phyloP scores from a whole-genome alignment of 2,888 invertebrate genomes.

The Caenorhabditis doughertyi region DNA sequence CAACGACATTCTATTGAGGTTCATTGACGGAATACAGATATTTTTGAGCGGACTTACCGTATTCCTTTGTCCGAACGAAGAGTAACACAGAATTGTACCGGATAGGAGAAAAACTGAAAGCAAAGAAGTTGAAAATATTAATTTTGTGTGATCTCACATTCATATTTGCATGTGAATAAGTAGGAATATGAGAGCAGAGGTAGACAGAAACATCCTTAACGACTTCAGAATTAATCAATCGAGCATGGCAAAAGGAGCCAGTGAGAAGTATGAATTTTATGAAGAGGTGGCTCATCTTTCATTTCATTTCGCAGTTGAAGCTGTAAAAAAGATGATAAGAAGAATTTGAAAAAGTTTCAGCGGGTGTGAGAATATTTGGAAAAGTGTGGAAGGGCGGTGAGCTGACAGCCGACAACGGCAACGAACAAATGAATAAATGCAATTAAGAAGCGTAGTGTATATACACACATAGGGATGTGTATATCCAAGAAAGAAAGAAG shows the following conservation, averaged over 20 bases:
- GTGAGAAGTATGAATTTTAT: slow-evolving; percentile 23
- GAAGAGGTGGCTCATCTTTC: slow-evolving; percentile 36
- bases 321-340: slow-evolving; percentile 3
- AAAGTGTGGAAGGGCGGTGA: slow-evolving; percentile 25
- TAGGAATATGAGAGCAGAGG: slow-evolving; percentile 53
- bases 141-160: slow-evolving; percentile 37
- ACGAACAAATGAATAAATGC: slow-evolving; percentile 66
- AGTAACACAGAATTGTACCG: slow-evolving; percentile 74
- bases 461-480: slow-evolving; percentile 44
- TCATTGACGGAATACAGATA: too few species aligned
- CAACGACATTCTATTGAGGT: too few species aligned
- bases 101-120: slow-evolving; percentile 74
- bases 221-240: slow-evolving; percentile 56
- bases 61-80: slow-evolving; percentile 72
- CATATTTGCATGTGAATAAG: slow-evolving; percentile 65
- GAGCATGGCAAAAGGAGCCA: slow-evolving; percentile 10
- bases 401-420: slow-evolving; percentile 20
- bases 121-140: not conserved
- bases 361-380: slow-evolving; percentile 21
- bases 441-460: slow-evolving; percentile 62
- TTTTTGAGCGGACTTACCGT: slow-evolving; percentile 45
- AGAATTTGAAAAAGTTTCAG: not conserved
- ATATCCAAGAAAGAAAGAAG: slow-evolving; percentile 21
- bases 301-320: slow-evolving; percentile 14
- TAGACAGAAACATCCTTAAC: slow-evolving; percentile 62